phyloP scores from a whole-genome alignment of 1,140 invertebrate genomes.

The Chymomyza costata region DNA sequence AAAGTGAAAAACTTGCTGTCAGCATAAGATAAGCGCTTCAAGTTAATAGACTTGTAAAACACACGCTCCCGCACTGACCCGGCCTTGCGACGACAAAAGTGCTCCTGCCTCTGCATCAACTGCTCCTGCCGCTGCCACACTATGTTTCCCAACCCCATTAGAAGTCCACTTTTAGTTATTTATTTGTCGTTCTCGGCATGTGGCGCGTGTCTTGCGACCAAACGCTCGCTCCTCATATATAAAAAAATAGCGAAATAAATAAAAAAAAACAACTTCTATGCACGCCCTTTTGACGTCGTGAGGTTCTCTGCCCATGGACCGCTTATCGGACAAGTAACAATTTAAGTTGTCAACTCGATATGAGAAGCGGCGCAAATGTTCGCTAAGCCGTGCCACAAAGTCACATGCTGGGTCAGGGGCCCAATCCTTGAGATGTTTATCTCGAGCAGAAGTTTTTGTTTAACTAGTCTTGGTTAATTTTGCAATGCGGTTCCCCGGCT shows the following conservation, averaged over 20 bases:
- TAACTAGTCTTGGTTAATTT: constrained; percentile 66
- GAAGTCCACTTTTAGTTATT: constrained; percentile 69
- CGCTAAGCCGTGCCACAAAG: no score
- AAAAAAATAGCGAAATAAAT: constrained; percentile 72
- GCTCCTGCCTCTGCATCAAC: not conserved
- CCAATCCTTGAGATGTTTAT: no score
- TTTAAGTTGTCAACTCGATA: constrained; percentile 68
- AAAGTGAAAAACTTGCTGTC: constrained; percentile 74
- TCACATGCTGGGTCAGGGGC: no score
- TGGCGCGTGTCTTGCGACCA: constrained; percentile 45
- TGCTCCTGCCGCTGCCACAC: constrained; percentile 1
- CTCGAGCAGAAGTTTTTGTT: constrained; percentile 51
- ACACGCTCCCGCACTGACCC: constrained; percentile 52
- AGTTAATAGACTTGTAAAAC: constrained; percentile 74
- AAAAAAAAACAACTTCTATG: constrained; percentile 63
- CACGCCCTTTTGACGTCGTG: constrained; percentile 35
- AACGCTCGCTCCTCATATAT: constrained; percentile 25
- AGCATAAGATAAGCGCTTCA: constrained; percentile 70
- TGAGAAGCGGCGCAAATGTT: constrained; percentile 15
- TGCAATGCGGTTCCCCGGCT: constrained; percentile 16
- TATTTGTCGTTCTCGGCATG: constrained; percentile 60
- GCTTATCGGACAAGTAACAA: constrained; percentile 59
- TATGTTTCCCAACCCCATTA: constrained; percentile 18
- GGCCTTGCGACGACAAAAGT: not conserved
- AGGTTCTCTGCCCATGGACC: not conserved